Percentiles rank a stretch among this genome's conserved stretches.
Conservation (phyloP, 2,797 vertebrate genomes). For the Gadopsis bispinosus region DNA sequence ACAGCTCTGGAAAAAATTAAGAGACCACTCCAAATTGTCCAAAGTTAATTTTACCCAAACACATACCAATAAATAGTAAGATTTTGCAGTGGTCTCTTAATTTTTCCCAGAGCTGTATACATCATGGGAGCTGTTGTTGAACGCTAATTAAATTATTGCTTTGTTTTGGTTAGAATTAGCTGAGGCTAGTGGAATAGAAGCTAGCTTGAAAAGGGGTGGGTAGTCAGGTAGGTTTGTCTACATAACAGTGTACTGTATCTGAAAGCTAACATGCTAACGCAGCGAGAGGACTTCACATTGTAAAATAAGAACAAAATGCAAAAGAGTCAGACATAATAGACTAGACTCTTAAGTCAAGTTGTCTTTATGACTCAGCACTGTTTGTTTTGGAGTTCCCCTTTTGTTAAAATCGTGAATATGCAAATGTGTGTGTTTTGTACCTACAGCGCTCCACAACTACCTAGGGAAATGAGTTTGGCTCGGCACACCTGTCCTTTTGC, state of each 20-base stretch:
- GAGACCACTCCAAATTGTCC: too few species aligned
- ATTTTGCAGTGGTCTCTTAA: too few species aligned
- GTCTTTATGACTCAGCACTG: conserved; percentile 29
- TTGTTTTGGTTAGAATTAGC: background rate
- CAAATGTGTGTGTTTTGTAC: conserved; percentile 52
- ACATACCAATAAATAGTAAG: too few species aligned
- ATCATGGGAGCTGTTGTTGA: background rate
- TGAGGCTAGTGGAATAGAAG: background rate
- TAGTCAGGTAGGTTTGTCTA: background rate
- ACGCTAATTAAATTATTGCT: background rate
- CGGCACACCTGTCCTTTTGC: conserved; percentile 65
- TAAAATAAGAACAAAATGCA: background rate
- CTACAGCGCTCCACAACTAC: conserved; percentile 27
- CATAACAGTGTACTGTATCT: background rate
- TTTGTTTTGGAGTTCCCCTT: conserved; percentile 45
- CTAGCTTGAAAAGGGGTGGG: background rate
- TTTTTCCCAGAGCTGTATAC: too few species aligned
- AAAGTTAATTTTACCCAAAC: too few species aligned
- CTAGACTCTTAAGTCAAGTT: background rate
- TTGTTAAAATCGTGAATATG: conserved; percentile 58
- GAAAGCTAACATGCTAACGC: background rate
- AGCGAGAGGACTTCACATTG: background rate
- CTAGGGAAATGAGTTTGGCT: conserved; percentile 67
- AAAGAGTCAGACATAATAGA: background rate
- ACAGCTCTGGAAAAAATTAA: too few species aligned